Base-by-base conservation (phyloP, 2,113 vertebrate species). In the Halichoerus grypus region DNA sequence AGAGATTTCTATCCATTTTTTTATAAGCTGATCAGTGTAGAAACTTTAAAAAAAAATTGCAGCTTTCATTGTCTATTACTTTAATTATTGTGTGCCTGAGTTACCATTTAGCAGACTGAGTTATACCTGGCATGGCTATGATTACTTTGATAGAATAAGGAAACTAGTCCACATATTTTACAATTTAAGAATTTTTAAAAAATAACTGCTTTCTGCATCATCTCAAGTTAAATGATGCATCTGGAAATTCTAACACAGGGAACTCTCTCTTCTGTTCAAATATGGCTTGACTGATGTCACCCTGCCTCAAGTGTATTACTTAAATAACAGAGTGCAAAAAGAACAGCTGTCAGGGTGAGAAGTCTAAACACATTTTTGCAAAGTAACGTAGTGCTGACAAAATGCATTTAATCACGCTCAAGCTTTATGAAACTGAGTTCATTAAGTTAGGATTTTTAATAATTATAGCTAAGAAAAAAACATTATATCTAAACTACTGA, bases 271-370 rank as follows among this genome's bases (percentile, higher is more conserved):
- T 92, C 0, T 87, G 83, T 95, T 97, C 1, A 39, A 97, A 85
- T 92, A 19, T 4, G 26, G 33, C 0, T 86, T 96, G 81, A 96
- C 80, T 94, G 61, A 95, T 95, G 95, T 96, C 89, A 94, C 39
- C 87, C 51, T 71, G 74, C 46, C 90, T 96, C 71, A 81, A 96
- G 69, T 92, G 79, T 81, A 92, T 97, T 95, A 81, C 90, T 97
- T 97, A 1, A 96, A 96, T 97, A 92, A 24, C 71, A 55, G 1
- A 67, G 7, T 92, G 61, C 74, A 94, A 71, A 42, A 84, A 95
- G 55, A 71, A 97, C 15, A 90, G 71, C 90, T 97, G 87, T 84
- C 74, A 94, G 83, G 67, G 4, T 46, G 83, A 83, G 5, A 96
- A 97, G 9, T 72, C 22, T 91, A 93, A 96, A 94, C 5, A 76